Conservation (phyloP, 2,888 invertebrate genomes). For the Polyommatus icarus region DNA sequence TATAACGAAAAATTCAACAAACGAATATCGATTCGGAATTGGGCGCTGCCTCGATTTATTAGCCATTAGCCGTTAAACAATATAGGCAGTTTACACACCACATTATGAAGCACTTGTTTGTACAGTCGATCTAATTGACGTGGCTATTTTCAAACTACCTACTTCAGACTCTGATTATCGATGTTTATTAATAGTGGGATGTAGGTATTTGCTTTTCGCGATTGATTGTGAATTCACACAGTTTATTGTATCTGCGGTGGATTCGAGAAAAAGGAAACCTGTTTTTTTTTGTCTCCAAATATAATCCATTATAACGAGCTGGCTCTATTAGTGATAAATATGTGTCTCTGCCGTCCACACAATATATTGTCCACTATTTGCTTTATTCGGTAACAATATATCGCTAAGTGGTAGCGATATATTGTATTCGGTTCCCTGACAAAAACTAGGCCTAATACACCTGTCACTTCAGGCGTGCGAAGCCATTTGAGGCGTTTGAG, state of each 20-base stretch:
- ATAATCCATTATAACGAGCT: background rate
- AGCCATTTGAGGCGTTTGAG: background rate
- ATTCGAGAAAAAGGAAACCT: background rate
- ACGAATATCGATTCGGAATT: constrained; percentile 11
- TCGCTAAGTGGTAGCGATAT: background rate
- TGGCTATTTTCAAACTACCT: background rate
- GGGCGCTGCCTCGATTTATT: constrained; percentile 25
- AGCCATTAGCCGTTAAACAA: background rate
- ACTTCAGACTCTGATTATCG: background rate
- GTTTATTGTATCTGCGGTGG: background rate
- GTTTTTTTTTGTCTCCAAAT: background rate
- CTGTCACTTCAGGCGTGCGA: background rate
- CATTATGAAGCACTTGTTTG: constrained; percentile 2
- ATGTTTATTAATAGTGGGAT: background rate
- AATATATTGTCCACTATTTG: background rate
- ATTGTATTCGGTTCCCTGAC: background rate
- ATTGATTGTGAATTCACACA: background rate
- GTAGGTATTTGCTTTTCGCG: background rate
- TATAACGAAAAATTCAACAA: constrained; percentile 26
- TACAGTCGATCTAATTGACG: background rate
- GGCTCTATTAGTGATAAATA: background rate
- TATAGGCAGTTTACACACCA: background rate
- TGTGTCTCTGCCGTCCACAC: background rate
- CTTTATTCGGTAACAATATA: background rate
- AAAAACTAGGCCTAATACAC: background rate